A percentile compares a stretch with the other conserved stretches of the same genome.
These are phyloP conservation scores for Tokudaia tokunoshimensis DNA, from an alignment of 2,797 vertebrate species.

Conservation along the genomic window DNA sequence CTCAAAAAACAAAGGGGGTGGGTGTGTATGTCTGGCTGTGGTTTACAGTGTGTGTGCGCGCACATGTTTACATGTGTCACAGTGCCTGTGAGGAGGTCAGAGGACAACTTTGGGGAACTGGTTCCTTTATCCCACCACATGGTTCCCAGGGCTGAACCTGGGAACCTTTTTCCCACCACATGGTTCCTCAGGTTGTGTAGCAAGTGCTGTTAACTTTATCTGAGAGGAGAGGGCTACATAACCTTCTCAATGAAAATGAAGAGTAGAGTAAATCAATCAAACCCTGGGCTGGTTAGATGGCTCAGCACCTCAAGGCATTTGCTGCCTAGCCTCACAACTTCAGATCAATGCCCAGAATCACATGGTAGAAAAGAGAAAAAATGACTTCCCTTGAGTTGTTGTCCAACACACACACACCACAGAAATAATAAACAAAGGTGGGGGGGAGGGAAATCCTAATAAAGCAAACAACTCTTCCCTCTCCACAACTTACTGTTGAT, in stretches of 20 bases:
- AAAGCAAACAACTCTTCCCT: neutral
- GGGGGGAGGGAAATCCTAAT: neutral
- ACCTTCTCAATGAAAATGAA: neutral
- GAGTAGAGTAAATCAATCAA: too few relatives aligned
- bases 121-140: neutral
- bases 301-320: neutral
- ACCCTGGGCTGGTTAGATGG: neutral
- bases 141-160: neutral
- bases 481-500: neutral
- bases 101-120: neutral
- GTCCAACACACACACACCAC: neutral
- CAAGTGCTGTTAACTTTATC: neutral
- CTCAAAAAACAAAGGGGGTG: too few relatives aligned
- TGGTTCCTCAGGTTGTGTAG: neutral
- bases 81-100: neutral
- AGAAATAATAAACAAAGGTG: neutral
- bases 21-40: too few relatives aligned
- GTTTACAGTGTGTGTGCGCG: neutral
- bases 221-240: neutral
- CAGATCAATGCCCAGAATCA: neutral
- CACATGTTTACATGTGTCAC: neutral
- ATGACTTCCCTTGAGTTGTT: neutral
- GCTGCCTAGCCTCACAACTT: neutral
- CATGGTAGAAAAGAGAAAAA: neutral
- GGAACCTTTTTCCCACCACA: too few relatives aligned